Evolutionary conservation across 2,113 vertebrate species (phyloP), one percentile per base, ranked within the genome.

Genomic region (Solea senegalensis): DNA sequence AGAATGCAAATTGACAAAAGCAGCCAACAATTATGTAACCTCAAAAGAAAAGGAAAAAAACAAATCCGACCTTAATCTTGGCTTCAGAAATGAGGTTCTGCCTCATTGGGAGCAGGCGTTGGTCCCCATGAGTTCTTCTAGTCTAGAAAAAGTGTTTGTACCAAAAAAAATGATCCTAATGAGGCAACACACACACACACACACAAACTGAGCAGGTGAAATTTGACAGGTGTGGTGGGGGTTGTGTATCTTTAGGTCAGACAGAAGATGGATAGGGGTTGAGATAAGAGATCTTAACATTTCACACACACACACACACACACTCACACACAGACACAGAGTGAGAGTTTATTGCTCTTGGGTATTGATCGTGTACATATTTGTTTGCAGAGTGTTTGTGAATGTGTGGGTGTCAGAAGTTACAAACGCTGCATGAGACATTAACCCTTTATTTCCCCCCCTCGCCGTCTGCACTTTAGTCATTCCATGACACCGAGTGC

Each of bases 361-460:
- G 56, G 73, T 68, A 78, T 75, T 66, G 67, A 80, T 74, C 48
- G 53, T 69, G n/a, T 70, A 69, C 74, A 55, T 74, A 62, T 74
- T 76, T 70, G 40, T 69, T 40, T 63, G 57, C 59, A 60, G 27
- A 41, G 15, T 73, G 44, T 70, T 62, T 71, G 41, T 65, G 60
- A 26, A 48, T 41, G 69, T 72, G 87, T 86, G 66, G 78, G 85
- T 9, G 84, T 81, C 50, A 56, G 49, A 55, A 67, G 71, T 82
- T 51, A 55, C 50, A 44, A 65, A 65, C 72, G 4, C 3, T 75
- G 84, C 69, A 60, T 83, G 56, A 78, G 53, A 86, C 81, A 88
- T 91, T 82, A 91, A 90, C 85, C 85, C 86, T 85, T 90, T 76
- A 45, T 65, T 85, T 87, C 75, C 86, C 81, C 62, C 69, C 21